Evolutionary conservation across 2,797 vertebrate species (phyloP).

Genomic region (Phataginus tetradactyla): DNA sequence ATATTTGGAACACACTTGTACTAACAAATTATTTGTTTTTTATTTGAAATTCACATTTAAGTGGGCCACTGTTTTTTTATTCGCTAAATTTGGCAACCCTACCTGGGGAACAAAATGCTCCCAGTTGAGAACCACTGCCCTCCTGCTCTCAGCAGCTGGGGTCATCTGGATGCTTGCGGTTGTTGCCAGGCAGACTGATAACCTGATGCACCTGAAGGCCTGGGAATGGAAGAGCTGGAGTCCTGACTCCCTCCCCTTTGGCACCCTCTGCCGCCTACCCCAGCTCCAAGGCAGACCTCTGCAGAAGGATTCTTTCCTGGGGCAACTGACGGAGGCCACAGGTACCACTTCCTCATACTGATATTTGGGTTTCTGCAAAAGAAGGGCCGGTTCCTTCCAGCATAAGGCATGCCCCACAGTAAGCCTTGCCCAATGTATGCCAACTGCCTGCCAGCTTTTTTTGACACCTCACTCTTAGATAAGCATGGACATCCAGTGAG

Average conservation of each 20-base stretch:
- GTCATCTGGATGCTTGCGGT: neutral
- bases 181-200: neutral
- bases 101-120: neutral
- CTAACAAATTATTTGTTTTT: neutral
- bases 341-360: neutral
- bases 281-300: neutral
- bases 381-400: neutral
- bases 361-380: neutral
- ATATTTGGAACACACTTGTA: neutral
- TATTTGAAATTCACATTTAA: neutral
- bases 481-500: neutral
- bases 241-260: accelerated
- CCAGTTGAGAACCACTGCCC: neutral
- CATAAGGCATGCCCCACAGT: neutral
- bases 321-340: neutral
- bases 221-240: neutral
- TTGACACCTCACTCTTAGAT: neutral
- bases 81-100: neutral
- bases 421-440: neutral
- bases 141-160: neutral
- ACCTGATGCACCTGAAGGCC: neutral
- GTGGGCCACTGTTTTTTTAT: neutral
- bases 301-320: neutral
- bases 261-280: accelerated
- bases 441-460: neutral